Percentiles rank a stretch among this genome's conserved stretches.
Conservation (phyloP, 2,797 vertebrate genomes). For the Amblyraja radiata region DNA sequence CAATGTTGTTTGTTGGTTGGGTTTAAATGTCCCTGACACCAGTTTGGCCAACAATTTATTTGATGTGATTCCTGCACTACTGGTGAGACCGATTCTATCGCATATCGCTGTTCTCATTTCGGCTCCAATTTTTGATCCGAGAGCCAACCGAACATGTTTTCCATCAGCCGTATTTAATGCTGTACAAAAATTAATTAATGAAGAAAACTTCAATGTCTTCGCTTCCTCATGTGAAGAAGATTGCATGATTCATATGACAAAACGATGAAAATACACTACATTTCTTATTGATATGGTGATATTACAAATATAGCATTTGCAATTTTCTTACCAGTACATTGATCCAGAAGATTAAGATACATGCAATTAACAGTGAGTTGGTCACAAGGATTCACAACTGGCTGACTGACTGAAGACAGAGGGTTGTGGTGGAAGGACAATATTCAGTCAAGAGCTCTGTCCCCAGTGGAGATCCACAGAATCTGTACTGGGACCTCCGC, state of each 20-base stretch:
- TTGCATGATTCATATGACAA: too few relatives aligned
- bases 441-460: too few relatives aligned
- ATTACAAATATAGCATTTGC: too few relatives aligned
- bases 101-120: slow-evolving; percentile 67
- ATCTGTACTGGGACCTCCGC: too few relatives aligned
- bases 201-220: background rate
- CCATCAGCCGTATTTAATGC: slow-evolving; percentile 51
- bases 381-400: too few relatives aligned
- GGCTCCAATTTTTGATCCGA: slow-evolving; percentile 74
- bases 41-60: slow-evolving; percentile 83
- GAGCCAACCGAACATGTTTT: slow-evolving; percentile 56
- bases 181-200: slow-evolving; percentile 43
- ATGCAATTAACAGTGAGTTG: too few relatives aligned
- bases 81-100: slow-evolving; percentile 67
- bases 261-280: background rate
- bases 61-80: slow-evolving; percentile 74
- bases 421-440: too few relatives aligned
- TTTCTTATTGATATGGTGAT: too few relatives aligned
- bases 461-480: too few relatives aligned
- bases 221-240: background rate
- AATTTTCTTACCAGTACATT: too few relatives aligned
- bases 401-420: too few relatives aligned
- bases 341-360: too few relatives aligned
- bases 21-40: slow-evolving; percentile 77
- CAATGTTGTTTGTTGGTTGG: slow-evolving; percentile 83